Evolutionary conservation across 1,140 invertebrate genomes (phyloP), one percentile per base, ranked within the genome.

Genomic region (Drosophila auraria): DNA sequence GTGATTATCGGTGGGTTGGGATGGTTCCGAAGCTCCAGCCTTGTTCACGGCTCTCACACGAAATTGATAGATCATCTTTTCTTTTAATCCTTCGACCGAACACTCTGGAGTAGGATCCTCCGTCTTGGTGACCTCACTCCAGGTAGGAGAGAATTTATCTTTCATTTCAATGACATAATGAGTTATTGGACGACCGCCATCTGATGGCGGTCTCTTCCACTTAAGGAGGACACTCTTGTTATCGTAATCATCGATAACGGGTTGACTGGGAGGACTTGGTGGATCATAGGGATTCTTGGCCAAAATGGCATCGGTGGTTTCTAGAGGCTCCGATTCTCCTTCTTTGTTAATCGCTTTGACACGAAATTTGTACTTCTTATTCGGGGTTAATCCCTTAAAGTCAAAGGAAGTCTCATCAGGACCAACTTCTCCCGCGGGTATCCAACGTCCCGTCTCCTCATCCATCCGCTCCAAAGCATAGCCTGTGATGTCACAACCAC

Each of bases 321-420:
- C 97, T 49, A 99, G 93, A 27, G 99, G 98, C 82, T 99, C 98
- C 0, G 98, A 99, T 94, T 98, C 97, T 2, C 99, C 99, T 94
- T 99, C 99, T 92, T 99, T 99, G 93, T 99, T 99, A 36, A 99
- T 97, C 36, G 99, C 99, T 83, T 98, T 98, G 0, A 99, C 99
- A 50, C 99, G 95, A 94, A 99, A 99, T 93, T 99, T 99, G 93
- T 99, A 99, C 84, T 98, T 98, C 93, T 99, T 99, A 82, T 99
- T 99, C 1, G 98, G 98, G 12, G 98, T 98, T 1, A 99, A 95
- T 33, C 98, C 98, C 90, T 98, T 97, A 76, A 99, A 97, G 2
- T 96, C 97, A 92, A 98, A 98, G 17, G 95, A 95, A 38, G 95
- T 95, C 33, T 97, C 96, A 51, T 97, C 94, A 1, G 97, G 96